Conservation (phyloP, 2,113 vertebrate species). For the Zosterops hypoxanthus region DNA sequence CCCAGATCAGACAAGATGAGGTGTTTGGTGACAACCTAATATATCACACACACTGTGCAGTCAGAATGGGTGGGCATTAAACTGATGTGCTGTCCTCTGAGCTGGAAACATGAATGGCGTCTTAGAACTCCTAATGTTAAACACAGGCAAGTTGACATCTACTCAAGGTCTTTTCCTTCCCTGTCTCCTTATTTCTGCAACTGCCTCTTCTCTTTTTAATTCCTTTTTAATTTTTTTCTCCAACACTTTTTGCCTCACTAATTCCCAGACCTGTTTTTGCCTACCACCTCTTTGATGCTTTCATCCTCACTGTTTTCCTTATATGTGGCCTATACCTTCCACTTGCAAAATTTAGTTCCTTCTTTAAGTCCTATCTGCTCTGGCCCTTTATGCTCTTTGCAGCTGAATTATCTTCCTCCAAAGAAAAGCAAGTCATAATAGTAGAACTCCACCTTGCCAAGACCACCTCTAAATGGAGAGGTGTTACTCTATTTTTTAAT, state of each 20-base stretch:
- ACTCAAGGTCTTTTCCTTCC: neutral
- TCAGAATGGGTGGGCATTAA: neutral
- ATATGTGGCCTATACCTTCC: neutral
- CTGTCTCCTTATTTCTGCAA: neutral
- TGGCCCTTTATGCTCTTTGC: neutral
- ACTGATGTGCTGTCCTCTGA: neutral
- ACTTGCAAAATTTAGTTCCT: neutral
- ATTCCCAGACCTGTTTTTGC: neutral
- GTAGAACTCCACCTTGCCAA: neutral
- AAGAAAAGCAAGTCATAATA: neutral
- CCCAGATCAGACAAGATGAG: too few species aligned
- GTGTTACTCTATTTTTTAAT: neutral
- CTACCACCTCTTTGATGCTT: neutral
- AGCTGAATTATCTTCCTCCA: neutral
- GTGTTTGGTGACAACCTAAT: neutral
- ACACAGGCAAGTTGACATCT: neutral
- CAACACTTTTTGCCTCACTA: neutral
- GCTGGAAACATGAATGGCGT: neutral
- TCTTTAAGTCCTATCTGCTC: neutral
- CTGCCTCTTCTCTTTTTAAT: neutral
- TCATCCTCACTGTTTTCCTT: neutral
- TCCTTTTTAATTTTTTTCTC: neutral
- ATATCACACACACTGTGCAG: neutral
- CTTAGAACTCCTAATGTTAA: neutral
- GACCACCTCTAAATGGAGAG: neutral